These are phyloP conservation scores for Synchiropus splendidus DNA, from an alignment of 2,113 vertebrate genomes.

Conservation along the genomic window DNA sequence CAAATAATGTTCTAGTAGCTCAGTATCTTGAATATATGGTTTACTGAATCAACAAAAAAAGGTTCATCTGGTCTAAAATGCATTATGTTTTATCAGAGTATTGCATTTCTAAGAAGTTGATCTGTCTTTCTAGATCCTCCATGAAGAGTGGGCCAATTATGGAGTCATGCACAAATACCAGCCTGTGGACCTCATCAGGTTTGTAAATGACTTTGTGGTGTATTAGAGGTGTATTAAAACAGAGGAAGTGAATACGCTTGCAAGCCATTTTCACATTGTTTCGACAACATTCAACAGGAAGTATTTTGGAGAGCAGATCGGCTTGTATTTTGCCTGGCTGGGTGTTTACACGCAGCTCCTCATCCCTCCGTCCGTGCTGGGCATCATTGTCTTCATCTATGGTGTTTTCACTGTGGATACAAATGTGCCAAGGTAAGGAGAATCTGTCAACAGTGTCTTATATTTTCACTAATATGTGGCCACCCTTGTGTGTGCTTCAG, in stretches of 20 bases:
- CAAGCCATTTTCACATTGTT: no score
- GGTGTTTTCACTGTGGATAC: constrained; percentile 85
- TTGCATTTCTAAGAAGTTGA: no score
- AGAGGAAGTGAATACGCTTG: no score
- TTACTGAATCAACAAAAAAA: background rate
- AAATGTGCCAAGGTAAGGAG: constrained; percentile 86
- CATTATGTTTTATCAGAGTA: background rate
- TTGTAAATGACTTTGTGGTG: background rate
- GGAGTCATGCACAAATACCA: constrained; percentile 94
- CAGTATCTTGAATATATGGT: no score
- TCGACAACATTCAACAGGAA: constrained; percentile 68
- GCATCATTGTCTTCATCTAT: constrained; percentile 93
- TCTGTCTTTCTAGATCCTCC: constrained; percentile 81
- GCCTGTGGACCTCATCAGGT: constrained; percentile 90
- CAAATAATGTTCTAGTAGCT: no score
- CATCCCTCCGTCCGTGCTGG: constrained; percentile 88
- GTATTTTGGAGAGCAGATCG: constrained; percentile 98
- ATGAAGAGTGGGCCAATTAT: constrained; percentile 94
- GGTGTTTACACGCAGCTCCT: constrained; percentile 94
- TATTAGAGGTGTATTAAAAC: no score
- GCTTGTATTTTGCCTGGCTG: constrained; percentile 96
- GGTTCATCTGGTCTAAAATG: background rate
- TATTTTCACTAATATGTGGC: no score
- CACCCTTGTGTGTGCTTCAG: constrained; percentile 47
- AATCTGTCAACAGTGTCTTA: background rate